Percentiles rank a stretch among this genome's conserved stretches.
phyloP scores from a whole-genome alignment of 2,888 invertebrate species.

The Neocrepidodera transversa region DNA sequence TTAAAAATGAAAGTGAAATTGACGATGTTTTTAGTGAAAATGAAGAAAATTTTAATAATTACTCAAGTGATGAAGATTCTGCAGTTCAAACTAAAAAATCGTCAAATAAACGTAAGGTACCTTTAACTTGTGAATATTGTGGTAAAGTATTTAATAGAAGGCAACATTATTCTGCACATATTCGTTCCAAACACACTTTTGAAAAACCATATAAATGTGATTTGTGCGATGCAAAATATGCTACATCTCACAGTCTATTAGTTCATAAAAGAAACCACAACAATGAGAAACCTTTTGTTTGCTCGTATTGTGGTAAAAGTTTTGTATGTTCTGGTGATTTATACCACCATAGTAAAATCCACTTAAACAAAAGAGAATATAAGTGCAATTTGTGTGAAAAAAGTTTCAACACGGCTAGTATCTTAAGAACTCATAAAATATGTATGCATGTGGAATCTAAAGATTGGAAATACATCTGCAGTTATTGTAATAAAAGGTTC shows the following conservation, averaged over 20 bases:
- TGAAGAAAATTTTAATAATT: constrained; percentile 23
- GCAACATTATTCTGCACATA: constrained; percentile 47
- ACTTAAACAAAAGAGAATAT: constrained; percentile 47
- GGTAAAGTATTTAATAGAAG: constrained; percentile 47
- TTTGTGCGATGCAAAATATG: constrained; percentile 46
- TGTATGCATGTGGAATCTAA: constrained; percentile 50
- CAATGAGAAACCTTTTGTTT: constrained; percentile 47
- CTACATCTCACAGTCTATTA: constrained; percentile 46
- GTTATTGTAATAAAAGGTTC: constrained; percentile 45
- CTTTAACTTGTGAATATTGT: constrained; percentile 47
- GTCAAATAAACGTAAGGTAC: constrained; percentile 34
- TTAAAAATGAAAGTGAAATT: constrained; percentile 22
- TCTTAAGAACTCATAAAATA: constrained; percentile 47
- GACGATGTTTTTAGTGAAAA: constrained; percentile 14
- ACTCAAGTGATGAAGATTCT: constrained; percentile 37
- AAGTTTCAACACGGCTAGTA: constrained; percentile 49
- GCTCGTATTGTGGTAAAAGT: constrained; percentile 54
- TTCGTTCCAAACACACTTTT: constrained; percentile 48
- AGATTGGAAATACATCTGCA: constrained; percentile 49
- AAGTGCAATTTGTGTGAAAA: constrained; percentile 48
- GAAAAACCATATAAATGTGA: constrained; percentile 50
- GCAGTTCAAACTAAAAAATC: constrained; percentile 31
- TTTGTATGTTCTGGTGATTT: constrained; percentile 49
- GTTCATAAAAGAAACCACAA: constrained; percentile 48
- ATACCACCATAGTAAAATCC: constrained; percentile 49